Evolutionary conservation across 2,113 vertebrate species (phyloP), one percentile per base, ranked within the genome.

Genomic region (Brachionichthys hirsutus): DNA sequence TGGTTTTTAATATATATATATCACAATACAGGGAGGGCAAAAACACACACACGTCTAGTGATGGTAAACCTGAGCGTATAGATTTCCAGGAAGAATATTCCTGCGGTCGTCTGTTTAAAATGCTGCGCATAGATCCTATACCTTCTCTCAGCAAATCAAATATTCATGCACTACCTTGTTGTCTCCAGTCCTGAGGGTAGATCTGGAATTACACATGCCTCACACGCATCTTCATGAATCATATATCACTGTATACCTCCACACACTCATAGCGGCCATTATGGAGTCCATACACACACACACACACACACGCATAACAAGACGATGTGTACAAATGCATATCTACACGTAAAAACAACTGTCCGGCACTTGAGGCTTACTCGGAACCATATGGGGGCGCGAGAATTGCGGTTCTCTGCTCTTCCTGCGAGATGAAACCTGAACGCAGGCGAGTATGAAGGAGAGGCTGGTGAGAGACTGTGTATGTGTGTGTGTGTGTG

Each of bases 111-210:
- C 86, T 90, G 81, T 83, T 92, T 91, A 89, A 89, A 88, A 92
- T 92, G 86, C 90, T 80, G 78, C 71, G 75, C 87, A 85, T 90
- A 85, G 77, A 86, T 85, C 86, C 85, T 84, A 89, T 90, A 91
- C 87, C 87, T 90, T 91, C 86, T 89, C 85, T 70, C 75, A 58
- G 87, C 84, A 84, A 90, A 92, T 92, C 86, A 92, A 92, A 92
- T 91, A 92, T 92, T 92, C 89, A 92, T 92, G 88, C 83, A 73
- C 88, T 88, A 91, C 88, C 88, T 90, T 90, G 87, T 91, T 91
- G 90, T 90, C 89, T 91, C 87, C 88, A 82, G 89, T 91, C 91
- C 89, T 90, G 85, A 84, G 89, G 89, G 88, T 80, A 90, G 83
- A 82, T 75, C 80, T 85, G 70, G 85, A 88, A 90, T 89, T 90